Conservation (phyloP, 1,140 invertebrate species). For the Olivierus martensii region DNA sequence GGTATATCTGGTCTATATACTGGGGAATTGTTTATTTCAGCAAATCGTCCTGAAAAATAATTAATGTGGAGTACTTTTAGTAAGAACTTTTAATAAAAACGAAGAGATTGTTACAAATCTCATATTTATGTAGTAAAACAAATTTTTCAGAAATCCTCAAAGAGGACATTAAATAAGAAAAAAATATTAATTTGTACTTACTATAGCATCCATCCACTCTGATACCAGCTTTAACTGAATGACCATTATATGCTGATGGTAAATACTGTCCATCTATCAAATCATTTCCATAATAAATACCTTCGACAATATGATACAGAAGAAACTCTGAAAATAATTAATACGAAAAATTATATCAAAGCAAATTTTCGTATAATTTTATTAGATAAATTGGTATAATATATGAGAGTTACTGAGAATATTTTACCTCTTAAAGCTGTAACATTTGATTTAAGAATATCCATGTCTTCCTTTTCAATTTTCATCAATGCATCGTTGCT, state of each 20-base stretch:
- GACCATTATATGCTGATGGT: constrained; percentile 16
- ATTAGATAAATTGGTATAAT: no score
- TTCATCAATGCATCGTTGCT: constrained; percentile 24
- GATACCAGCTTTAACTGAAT: constrained; percentile 19
- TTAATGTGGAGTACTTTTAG: not conserved
- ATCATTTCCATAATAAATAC: constrained; percentile 20
- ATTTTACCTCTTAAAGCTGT: constrained; percentile 21
- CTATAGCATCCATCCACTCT: constrained; percentile 22
- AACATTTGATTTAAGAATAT: constrained; percentile 20
- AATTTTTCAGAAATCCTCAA: no score
- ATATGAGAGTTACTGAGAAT: no score
- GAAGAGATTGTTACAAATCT: no score
- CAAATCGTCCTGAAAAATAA: constrained; percentile 19
- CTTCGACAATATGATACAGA: constrained; percentile 21
- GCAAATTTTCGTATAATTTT: not conserved
- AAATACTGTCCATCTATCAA: constrained; percentile 23
- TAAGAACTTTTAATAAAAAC: no score
- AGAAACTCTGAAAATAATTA: constrained; percentile 20
- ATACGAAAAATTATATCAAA: not conserved
- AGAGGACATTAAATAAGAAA: not conserved
- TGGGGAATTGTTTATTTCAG: constrained; percentile 22
- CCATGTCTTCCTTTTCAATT: constrained; percentile 20
- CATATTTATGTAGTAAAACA: no score
- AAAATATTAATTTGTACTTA: constrained; percentile 13
- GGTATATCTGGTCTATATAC: constrained; percentile 34